Percentiles rank a stretch among this genome's conserved stretches.
These are phyloP conservation scores for Nanger granti DNA, from an alignment of 2,113 vertebrate species.

Conservation along the genomic window DNA sequence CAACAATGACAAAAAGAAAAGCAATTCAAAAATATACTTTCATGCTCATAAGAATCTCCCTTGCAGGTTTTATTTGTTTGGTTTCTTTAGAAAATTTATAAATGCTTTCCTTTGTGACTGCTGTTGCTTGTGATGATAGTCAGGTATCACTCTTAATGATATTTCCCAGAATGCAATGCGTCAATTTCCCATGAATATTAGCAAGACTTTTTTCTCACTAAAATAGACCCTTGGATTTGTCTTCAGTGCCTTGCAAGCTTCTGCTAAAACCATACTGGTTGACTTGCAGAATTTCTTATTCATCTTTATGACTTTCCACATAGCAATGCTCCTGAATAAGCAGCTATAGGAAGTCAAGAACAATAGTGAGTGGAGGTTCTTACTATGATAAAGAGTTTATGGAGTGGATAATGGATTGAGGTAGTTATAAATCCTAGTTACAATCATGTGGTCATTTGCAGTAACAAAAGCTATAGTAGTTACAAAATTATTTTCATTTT, in stretches of 20 bases:
- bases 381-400: background rate
- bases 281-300: background rate
- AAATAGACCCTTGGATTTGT: background rate
- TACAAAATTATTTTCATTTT: background rate
- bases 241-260: background rate
- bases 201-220: background rate
- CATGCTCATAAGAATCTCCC: background rate
- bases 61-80: background rate
- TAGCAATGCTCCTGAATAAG: background rate
- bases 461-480: background rate
- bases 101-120: background rate
- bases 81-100: background rate
- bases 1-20: background rate
- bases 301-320: background rate
- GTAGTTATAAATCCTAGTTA: background rate
- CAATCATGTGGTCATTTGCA: background rate
- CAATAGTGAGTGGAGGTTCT: background rate
- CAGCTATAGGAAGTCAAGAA: background rate
- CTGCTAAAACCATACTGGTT: background rate
- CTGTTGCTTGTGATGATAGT: background rate
- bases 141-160: background rate
- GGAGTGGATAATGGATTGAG: background rate
- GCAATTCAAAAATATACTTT: background rate
- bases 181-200: background rate
- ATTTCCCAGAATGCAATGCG: background rate